Conservation (phyloP, 2,113 vertebrate species). For the Callipepla californica region DNA sequence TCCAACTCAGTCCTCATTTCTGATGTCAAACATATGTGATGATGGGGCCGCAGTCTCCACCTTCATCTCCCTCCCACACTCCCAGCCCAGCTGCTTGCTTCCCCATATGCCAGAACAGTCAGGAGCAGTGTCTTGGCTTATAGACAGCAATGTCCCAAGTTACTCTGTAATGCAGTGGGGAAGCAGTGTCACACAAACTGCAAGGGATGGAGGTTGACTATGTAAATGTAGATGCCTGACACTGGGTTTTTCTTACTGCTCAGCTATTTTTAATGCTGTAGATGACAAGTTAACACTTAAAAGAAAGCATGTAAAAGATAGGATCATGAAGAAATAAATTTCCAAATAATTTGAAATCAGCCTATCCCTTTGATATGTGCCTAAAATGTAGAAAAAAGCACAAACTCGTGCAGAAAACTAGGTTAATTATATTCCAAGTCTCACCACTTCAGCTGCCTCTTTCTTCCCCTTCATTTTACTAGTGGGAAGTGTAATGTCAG, state of each 20-base stretch:
- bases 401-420: not conserved
- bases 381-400: not conserved
- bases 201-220: not conserved
- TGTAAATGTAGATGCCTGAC: not conserved
- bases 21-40: rapidly evolving
- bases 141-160: not conserved
- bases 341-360: not conserved
- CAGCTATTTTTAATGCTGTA: not conserved
- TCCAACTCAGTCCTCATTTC: not conserved
- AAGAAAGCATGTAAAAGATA: not conserved
- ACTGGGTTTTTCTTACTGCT: not conserved
- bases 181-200: not conserved
- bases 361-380: not conserved
- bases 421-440: slow-evolving; percentile 43
- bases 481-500: slow-evolving; percentile 50
- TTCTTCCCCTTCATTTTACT: slow-evolving; percentile 37
- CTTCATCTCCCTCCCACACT: not conserved
- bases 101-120: not conserved
- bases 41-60: rapidly evolving
- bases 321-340: not conserved
- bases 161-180: too few species aligned
- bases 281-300: not conserved
- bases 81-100: not conserved
- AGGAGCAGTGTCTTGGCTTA: not conserved
- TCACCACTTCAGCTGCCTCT: slow-evolving; percentile 4